A percentile compares a stretch with the other conserved stretches of the same genome.
These are phyloP conservation scores for Acanthurus tractus DNA, from an alignment of 2,797 vertebrate species.

Conservation along the genomic window DNA sequence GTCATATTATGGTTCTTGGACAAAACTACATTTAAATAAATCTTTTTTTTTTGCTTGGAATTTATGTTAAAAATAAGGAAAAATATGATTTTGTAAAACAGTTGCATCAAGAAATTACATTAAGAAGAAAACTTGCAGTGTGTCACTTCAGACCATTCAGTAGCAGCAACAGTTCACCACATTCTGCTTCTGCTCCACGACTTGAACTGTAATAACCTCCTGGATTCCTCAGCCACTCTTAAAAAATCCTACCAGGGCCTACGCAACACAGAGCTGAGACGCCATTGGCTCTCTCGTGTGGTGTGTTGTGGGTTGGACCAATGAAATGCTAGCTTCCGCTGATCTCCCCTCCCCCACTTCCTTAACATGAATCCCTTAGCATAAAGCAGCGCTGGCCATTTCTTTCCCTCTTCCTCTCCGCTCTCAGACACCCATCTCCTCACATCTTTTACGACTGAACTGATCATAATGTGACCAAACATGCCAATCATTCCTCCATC, in stretches of 20 bases:
- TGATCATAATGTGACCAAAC: conserved; percentile 21
- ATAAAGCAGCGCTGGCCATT: not conserved
- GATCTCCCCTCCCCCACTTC: conserved; percentile 53
- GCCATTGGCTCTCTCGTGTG: conserved; percentile 80
- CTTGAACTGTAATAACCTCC: conserved; percentile 84
- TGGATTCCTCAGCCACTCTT: conserved; percentile 64
- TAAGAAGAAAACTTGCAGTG: conserved; percentile 11
- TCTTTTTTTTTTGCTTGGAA: not conserved
- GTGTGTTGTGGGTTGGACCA: conserved; percentile 86
- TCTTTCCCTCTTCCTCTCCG: conserved; percentile 4
- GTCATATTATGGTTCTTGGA: not conserved
- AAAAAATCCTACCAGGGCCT: conserved; percentile 32
- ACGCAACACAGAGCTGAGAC: not conserved
- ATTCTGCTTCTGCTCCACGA: conserved; percentile 12
- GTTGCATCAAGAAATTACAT: not conserved
- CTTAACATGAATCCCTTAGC: conserved; percentile 27
- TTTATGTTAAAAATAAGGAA: not conserved
- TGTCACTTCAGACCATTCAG: conserved; percentile 6
- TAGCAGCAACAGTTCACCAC: conserved; percentile 17
- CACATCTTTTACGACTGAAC: not conserved
- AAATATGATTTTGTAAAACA: not conserved
- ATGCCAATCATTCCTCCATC: conserved; percentile 51
- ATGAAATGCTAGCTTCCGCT: conserved; percentile 38
- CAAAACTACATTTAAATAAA: not conserved
- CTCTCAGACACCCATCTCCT: not conserved